Evolutionary conservation across 2,113 vertebrate species (phyloP).

Genomic region (Aptenodytes patagonicus): DNA sequence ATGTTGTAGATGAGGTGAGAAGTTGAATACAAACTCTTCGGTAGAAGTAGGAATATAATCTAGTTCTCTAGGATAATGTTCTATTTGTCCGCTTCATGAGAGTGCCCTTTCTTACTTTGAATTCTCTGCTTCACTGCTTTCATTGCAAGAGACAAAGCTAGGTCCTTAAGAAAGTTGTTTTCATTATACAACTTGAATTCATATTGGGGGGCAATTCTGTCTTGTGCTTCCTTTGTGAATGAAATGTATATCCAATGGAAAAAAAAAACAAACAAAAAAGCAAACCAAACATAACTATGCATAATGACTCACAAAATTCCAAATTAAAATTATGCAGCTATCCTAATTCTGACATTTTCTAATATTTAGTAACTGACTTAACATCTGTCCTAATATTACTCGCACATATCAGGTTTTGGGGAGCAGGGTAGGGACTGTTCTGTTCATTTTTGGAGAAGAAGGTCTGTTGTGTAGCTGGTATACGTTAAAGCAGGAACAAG

Average conservation of each 20-base stretch:
- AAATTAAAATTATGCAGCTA: background rate
- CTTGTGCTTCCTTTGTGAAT: background rate
- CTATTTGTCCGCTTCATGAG: background rate
- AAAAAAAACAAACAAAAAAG: background rate
- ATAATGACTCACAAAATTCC: background rate
- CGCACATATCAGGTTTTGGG: accelerated
- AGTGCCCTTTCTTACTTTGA: background rate
- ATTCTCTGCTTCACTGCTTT: background rate
- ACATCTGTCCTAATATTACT: background rate
- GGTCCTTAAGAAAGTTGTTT: background rate
- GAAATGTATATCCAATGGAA: background rate
- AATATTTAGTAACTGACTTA: background rate
- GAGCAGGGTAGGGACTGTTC: background rate
- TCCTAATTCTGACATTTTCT: background rate
- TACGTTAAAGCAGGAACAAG: background rate
- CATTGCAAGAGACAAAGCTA: background rate
- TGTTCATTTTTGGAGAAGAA: background rate
- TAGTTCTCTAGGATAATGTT: background rate
- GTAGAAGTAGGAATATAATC: background rate
- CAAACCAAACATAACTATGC: background rate
- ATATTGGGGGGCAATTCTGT: background rate
- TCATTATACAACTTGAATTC: background rate
- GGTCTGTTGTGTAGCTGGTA: background rate
- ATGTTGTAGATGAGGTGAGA: background rate
- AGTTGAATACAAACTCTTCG: background rate